Base-by-base conservation (phyloP, 2,888 invertebrate genomes). In the Limnephilus marmoratus region DNA sequence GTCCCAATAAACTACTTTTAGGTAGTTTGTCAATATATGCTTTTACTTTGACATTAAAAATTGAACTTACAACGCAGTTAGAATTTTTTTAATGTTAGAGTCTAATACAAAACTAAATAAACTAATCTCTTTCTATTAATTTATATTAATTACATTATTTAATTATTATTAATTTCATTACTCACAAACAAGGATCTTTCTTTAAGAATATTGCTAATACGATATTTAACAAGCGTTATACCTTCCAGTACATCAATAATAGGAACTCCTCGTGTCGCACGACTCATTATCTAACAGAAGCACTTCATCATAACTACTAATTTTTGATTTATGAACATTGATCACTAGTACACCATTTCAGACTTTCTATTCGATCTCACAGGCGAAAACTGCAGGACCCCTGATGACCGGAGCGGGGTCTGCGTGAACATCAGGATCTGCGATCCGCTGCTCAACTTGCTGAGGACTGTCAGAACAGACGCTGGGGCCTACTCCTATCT, bases 371-470 rank as follows among this genome's bases (percentile, higher is more conserved):
- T 93, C 90, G 90, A 90, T 86, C 90, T 93, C 49, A 85, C 92
- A 90, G 93, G 92, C 41, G 93, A 93, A 87, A 91, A 31, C 85
- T 97, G 97, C 94, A 94, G 94, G 24, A 97, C 97, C 82, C 96
- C 97, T 2, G 94, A 95, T 31, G 95, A 95, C 37, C 95, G 95
- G 91, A 93, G 94, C 1, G 97, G 97, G 7, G 94, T 93, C 18
- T 98, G 97, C 94, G 94, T 96, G 4, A 95, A 95, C 86, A 95
- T 97, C 81, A 95, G 95, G 92, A 94, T 94, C 11, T 98, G 97
- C 94, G 94, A 95, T 0, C 94, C 95, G 0, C 94, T 97, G n/a
- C 92, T 97, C 80, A 93, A 94, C 4, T 91, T 97, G 11, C 94
- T 97, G 49, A 94, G 95, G 93, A 95, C 95, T 12, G 95, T 96